A percentile compares a stretch with the other conserved stretches of the same genome.
Evolutionary conservation across 2,113 vertebrate species (phyloP).

Genomic region (Elaphurus davidianus): DNA sequence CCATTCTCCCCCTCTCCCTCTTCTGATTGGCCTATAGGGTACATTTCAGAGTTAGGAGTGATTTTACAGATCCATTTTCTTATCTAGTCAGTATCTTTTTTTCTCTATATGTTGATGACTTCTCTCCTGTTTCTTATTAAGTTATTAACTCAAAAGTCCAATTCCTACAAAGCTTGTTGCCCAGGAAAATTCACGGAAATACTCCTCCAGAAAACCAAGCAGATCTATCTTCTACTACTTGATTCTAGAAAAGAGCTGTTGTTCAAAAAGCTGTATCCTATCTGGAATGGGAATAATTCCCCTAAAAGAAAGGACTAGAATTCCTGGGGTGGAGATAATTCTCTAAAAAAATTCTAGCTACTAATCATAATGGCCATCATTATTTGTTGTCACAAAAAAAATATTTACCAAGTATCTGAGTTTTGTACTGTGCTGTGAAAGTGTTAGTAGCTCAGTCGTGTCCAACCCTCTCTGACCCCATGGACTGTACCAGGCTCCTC

Average conservation of each 20-base stretch:
- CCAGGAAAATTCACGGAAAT: not conserved
- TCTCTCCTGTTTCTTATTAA: not conserved
- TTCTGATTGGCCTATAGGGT: not conserved
- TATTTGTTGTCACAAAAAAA: not conserved
- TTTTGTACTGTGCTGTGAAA: not conserved
- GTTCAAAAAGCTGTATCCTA: not conserved
- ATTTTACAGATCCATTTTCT: not conserved
- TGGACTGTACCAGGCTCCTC: not conserved
- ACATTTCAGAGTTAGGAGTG: not conserved
- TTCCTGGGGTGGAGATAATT: not conserved
- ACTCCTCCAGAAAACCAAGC: not conserved
- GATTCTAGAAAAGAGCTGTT: slow-evolving; percentile 1
- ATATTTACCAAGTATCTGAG: not conserved
- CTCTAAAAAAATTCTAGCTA: not conserved
- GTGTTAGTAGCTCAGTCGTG: not conserved
- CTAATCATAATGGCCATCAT: not conserved
- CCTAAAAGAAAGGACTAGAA: not conserved
- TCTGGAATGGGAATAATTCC: not conserved
- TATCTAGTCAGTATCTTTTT: not conserved
- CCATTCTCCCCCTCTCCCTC: not conserved
- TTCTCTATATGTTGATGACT: not conserved
- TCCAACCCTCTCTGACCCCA: not conserved
- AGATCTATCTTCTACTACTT: not conserved
- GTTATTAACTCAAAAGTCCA: not conserved
- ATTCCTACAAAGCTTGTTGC: not conserved